phyloP scores from a whole-genome alignment of 2,888 invertebrate genomes.

The Bimastos eiseni region DNA sequence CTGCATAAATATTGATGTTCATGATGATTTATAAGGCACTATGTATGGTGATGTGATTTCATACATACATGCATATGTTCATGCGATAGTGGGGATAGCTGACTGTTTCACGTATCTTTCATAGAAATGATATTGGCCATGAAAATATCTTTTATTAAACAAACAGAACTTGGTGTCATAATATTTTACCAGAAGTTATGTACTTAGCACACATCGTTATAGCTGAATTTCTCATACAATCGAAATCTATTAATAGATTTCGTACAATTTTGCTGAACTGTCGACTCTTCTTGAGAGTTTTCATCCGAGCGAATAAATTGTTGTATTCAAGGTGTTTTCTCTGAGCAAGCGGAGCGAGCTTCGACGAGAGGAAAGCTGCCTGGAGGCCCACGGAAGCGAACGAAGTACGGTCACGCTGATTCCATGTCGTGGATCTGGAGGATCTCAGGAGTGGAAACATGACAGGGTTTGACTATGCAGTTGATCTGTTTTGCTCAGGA shows the following conservation, averaged over 20 bases:
- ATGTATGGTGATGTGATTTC: too few species aligned
- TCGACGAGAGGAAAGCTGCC: conserved; percentile 59
- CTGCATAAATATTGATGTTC: too few species aligned
- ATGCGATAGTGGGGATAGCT: too few species aligned
- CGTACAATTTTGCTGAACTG: neutral
- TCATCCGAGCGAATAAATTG: neutral
- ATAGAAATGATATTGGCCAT: neutral
- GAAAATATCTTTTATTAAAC: neutral
- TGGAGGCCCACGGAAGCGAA: conserved; percentile 47
- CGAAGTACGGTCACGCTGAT: conserved; percentile 49
- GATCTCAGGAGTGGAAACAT: conserved; percentile 59
- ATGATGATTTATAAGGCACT: too few species aligned
- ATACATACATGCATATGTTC: too few species aligned
- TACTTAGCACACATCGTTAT: neutral
- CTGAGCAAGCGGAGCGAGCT: conserved; percentile 54
- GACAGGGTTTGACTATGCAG: conserved; percentile 49
- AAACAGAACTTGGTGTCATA: neutral
- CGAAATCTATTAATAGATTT: neutral
- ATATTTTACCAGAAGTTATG: neutral
- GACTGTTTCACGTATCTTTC: neutral
- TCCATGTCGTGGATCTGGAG: conserved; percentile 51
- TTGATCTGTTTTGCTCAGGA: neutral
- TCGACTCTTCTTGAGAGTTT: neutral
- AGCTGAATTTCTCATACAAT: neutral
- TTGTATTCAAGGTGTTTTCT: conserved; percentile 53